Percentiles rank a stretch among this genome's conserved stretches.
Conservation (phyloP, 2,797 vertebrate species). For the Micropoecilia bifurca region DNA sequence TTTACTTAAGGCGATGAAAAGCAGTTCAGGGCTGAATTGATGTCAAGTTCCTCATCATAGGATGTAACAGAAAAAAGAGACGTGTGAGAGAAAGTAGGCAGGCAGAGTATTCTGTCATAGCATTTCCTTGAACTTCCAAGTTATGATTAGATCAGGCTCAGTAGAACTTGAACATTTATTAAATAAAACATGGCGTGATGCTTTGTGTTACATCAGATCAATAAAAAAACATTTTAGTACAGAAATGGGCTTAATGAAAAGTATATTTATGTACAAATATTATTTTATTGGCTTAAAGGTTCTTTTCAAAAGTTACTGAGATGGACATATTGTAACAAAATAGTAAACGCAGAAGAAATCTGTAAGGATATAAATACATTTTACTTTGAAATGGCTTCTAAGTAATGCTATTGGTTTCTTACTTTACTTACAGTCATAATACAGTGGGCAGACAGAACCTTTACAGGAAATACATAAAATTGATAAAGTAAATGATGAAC, state of each 20-base stretch:
- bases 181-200: conserved; percentile 11
- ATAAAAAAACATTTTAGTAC: not conserved
- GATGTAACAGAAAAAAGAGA: conserved; percentile 41
- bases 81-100: conserved; percentile 7
- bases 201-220: not conserved
- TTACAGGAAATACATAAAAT: not conserved
- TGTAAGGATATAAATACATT: not conserved
- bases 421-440: not conserved
- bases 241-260: not conserved
- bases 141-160: no score
- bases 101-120: conserved; percentile 23
- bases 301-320: not conserved
- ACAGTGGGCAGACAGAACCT: not conserved
- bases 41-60: conserved; percentile 47
- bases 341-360: not conserved
- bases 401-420: not conserved
- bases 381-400: not conserved
- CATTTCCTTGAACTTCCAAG: no score
- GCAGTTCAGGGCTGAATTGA: conserved; percentile 13
- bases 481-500: not conserved
- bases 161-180: conserved; percentile 17
- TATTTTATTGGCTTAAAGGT: not conserved
- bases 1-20: conserved; percentile 35
- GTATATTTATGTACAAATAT: not conserved
- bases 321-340: not conserved